These are phyloP conservation scores for Stramonita haemastoma DNA, from an alignment of 2,888 invertebrate species.

Conservation along the genomic window DNA sequence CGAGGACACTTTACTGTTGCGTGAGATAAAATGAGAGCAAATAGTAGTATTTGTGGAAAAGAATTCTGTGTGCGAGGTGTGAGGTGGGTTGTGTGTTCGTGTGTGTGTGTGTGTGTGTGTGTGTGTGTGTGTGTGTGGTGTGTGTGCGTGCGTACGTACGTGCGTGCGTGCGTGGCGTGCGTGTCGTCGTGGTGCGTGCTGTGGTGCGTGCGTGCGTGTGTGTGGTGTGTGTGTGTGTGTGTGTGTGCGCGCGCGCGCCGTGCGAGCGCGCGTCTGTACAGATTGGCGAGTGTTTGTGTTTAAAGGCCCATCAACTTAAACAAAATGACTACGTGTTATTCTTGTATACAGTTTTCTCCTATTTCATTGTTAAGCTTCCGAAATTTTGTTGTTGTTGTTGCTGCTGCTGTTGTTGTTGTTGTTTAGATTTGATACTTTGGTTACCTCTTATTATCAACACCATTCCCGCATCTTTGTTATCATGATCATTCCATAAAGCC, in stretches of 20 bases:
- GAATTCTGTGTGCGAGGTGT: too few species aligned
- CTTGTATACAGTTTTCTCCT: too few species aligned
- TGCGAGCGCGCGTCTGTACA: background rate
- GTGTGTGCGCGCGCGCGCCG: background rate
- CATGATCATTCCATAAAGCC: too few species aligned
- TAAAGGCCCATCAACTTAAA: background rate
- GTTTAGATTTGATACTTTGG: too few species aligned
- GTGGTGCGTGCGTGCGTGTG: conserved; percentile 8
- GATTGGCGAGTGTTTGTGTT: background rate
- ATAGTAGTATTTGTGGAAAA: too few species aligned
- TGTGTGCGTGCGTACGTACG: background rate
- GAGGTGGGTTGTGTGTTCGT: too few species aligned
- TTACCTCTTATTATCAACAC: too few species aligned
- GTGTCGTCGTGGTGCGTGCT: background rate
- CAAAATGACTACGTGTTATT: too few species aligned
- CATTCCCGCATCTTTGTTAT: too few species aligned
- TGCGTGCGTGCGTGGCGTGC: background rate
- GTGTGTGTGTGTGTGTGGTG: background rate
- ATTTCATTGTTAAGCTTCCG: too few species aligned
- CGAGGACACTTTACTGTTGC: background rate
- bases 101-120: background rate
- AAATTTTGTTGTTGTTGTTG: too few species aligned
- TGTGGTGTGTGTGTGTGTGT: conserved; percentile 17
- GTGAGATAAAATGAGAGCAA: background rate
- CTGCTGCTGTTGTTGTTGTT: too few species aligned